phyloP scores from a whole-genome alignment of 2,888 invertebrate species.

The Phrixothrix hirtus region DNA sequence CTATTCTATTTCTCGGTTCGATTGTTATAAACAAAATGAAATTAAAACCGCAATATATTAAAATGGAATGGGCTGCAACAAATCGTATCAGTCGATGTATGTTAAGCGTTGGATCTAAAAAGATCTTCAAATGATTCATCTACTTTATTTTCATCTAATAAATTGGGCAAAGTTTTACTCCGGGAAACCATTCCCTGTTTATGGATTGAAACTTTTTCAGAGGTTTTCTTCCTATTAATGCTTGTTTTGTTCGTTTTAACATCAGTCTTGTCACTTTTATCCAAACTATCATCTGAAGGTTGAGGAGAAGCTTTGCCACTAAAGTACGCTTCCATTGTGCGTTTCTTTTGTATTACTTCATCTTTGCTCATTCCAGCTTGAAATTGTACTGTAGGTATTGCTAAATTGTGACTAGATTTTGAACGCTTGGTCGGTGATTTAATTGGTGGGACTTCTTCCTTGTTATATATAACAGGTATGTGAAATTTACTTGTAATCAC shows the following conservation, averaged over 20 bases:
- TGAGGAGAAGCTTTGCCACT: constrained; percentile 58
- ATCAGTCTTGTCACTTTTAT: constrained; percentile 21
- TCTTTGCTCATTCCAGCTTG: constrained; percentile 75
- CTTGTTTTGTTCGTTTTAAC: constrained; percentile 38
- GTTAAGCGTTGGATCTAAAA: constrained; percentile 59
- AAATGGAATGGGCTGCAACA: constrained; percentile 17
- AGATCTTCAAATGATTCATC: constrained; percentile 88
- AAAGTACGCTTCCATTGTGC: constrained; percentile 76
- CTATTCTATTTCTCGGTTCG: constrained; percentile 3
- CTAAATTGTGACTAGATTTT: constrained; percentile 75
- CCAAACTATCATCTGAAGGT: constrained; percentile 37
- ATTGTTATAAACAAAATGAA: too few species aligned
- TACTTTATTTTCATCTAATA: constrained; percentile 77
- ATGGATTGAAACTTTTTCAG: constrained; percentile 57
- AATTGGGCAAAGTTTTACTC: constrained; percentile 77
- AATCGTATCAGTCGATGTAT: constrained; percentile 15
- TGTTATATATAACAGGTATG: constrained; percentile 47
- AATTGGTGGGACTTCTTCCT: constrained; percentile 45
- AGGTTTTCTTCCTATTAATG: constrained; percentile 58
- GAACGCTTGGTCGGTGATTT: constrained; percentile 60
- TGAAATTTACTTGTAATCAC: constrained; percentile 56
- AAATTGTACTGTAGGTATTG: constrained; percentile 72
- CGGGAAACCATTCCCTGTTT: constrained; percentile 61
- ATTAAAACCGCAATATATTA: too few species aligned
- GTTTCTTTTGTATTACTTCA: constrained; percentile 69